Base-by-base conservation (phyloP, 2,888 invertebrate genomes). In the Ferdinandea cuprea region DNA sequence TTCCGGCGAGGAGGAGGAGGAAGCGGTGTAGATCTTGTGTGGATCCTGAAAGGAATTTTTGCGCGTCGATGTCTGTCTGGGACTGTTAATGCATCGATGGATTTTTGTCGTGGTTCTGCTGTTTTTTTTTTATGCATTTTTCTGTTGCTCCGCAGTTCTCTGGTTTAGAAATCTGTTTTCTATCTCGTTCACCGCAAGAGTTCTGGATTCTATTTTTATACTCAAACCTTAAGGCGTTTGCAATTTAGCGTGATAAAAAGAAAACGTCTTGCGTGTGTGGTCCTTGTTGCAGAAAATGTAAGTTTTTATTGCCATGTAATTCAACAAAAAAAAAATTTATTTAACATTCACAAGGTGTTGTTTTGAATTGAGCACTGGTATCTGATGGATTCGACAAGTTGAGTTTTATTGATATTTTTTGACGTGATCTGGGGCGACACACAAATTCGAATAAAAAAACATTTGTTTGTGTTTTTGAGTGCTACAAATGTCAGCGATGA, bases 1-100 rank as follows among this genome's bases (percentile, higher is more conserved):
- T 37, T 35, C 21, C 13, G 7, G 21, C 19, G 44, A 19, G 44
- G 19, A 19, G 9, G 37, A 37, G n/a, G 30, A 30, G 35, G 17
- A 17, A n/a, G n/a, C n/a, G n/a, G n/a, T n/a, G n/a, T 32, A 48
- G 71, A 48, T 77, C 63, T 59, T 58, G n/a, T n/a, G n/a, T n/a
- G 32, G 52, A 59, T 68, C 68, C 68, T 83, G 78, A 66, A 50
- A 83, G 68, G 83, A 83, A 83, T 83, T 83, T 76, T 63, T 83
- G 69, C 68, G 72, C 83, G 73, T 78, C 83, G 42, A 83, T 77
- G 72, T 72, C 81, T 66, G 81, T 83, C 81, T 83, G 83, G 32
- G 69, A 78, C 73, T 72, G 50, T 77, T 83, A 83, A 83, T 78
- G 83, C 83, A 73, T 83, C 83, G 78, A 83, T 73, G 83, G 66